These are phyloP conservation scores for Microplitis deprimator DNA, from an alignment of 2,888 invertebrate genomes.

Conservation along the genomic window DNA sequence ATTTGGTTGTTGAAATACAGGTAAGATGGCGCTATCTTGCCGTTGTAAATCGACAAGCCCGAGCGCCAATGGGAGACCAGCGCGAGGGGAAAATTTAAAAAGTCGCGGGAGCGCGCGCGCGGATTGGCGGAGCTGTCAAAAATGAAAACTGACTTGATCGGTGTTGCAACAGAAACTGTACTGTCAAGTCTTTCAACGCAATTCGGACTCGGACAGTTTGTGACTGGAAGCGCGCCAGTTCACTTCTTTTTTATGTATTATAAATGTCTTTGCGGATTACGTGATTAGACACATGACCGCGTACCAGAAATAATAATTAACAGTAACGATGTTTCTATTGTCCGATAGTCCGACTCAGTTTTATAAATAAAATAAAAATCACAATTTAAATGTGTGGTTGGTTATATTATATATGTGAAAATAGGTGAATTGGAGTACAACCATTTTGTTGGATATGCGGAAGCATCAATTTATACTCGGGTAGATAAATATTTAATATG, in stretches of 20 bases:
- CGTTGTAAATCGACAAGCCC: no score
- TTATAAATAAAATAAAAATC: no score
- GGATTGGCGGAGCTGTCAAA: neutral
- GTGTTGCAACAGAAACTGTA: neutral
- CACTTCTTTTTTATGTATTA: conserved; percentile 37
- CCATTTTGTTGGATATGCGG: neutral
- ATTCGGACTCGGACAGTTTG: conserved; percentile 58
- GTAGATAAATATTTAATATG: conserved; percentile 3
- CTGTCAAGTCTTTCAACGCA: conserved; percentile 15
- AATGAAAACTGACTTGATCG: neutral
- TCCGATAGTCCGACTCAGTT: no score
- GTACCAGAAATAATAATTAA: neutral
- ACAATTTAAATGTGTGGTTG: no score
- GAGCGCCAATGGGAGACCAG: no score
- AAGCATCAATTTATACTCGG: neutral
- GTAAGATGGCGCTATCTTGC: no score
- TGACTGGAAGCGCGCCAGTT: conserved; percentile 65
- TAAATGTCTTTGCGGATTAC: conserved; percentile 11
- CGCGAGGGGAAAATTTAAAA: neutral
- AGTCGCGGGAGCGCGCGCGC: neutral
- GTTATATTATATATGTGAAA: no score
- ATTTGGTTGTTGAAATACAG: no score
- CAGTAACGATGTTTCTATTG: neutral
- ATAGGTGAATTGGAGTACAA: neutral
- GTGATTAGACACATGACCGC: conserved; percentile 28